Conservation (phyloP, 2,888 invertebrate species). For the Syrista parreyssii region DNA sequence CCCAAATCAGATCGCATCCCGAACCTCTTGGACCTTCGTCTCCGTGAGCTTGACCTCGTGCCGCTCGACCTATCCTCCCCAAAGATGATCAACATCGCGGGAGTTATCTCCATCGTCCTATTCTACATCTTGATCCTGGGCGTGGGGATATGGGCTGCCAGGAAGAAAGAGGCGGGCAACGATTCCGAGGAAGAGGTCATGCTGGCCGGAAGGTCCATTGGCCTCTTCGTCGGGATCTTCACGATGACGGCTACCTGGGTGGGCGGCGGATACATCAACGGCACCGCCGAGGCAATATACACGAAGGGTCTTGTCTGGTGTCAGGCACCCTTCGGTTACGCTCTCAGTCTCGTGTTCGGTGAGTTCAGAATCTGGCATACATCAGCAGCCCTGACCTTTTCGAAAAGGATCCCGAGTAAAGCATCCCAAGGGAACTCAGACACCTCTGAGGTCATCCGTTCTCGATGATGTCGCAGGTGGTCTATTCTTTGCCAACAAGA, state of each 20-base stretch:
- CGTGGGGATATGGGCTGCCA: slow-evolving; percentile 97
- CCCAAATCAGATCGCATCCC: slow-evolving; percentile 57
- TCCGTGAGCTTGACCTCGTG: slow-evolving; percentile 59
- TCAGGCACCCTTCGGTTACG: slow-evolving; percentile 99
- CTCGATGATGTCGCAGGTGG: slow-evolving; percentile 75
- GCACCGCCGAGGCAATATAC: slow-evolving; percentile 97
- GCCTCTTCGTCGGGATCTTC: slow-evolving; percentile 96
- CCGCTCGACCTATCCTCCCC: slow-evolving; percentile 59
- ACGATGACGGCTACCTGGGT: slow-evolving; percentile 99
- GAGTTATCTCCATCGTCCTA: slow-evolving; percentile 92
- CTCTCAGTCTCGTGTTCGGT: slow-evolving; percentile 95
- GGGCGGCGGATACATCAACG: slow-evolving; percentile 99
- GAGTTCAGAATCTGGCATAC: slow-evolving; percentile 55
- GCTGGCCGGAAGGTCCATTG: slow-evolving; percentile 97
- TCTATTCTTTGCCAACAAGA: slow-evolving; percentile 97
- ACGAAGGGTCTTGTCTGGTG: slow-evolving; percentile 95
- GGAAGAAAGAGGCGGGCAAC: slow-evolving; percentile 90
- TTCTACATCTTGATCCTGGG: slow-evolving; percentile 96
- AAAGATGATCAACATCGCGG: slow-evolving; percentile 91
- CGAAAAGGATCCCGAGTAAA: not conserved
- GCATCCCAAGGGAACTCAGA: not conserved
- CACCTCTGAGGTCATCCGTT: not conserved
- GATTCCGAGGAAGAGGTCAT: slow-evolving; percentile 97
- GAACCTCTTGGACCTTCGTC: slow-evolving; percentile 57
- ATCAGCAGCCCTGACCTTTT: not conserved